These are phyloP conservation scores for Xylota sylvarum DNA, from an alignment of 2,888 invertebrate species.

Conservation along the genomic window DNA sequence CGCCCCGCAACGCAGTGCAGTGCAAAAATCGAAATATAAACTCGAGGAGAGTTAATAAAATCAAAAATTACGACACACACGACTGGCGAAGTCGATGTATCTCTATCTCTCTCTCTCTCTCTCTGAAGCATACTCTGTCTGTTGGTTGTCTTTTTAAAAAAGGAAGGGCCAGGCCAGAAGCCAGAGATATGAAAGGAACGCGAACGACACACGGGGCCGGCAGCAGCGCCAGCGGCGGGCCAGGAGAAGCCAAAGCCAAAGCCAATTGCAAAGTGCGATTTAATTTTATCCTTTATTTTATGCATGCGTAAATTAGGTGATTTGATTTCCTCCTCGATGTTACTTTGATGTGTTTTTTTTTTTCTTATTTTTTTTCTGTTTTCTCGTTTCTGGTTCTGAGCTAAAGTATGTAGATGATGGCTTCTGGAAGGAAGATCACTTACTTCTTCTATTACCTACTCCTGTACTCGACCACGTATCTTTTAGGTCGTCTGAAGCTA, in stretches of 20 bases:
- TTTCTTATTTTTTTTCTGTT: background rate
- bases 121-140: background rate
- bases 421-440: background rate
- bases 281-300: conserved; percentile 58
- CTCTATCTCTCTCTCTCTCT: no score
- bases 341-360: conserved; percentile 22
- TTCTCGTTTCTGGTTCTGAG: conserved; percentile 4
- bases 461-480: no score
- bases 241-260: background rate
- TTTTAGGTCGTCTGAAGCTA: no score
- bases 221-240: background rate
- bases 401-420: no score
- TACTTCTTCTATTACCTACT: no score
- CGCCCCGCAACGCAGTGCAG: conserved; percentile 21
- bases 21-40: conserved; percentile 13
- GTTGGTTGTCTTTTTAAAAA: conserved; percentile 1
- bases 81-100: background rate
- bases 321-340: conserved; percentile 44
- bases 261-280: conserved; percentile 53
- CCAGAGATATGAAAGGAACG: conserved; percentile 9
- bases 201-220: background rate
- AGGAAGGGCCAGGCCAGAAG: background rate
- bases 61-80: conserved; percentile 43
- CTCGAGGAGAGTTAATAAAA: conserved; percentile 35
- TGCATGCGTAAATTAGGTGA: conserved; percentile 66